Percentiles rank a stretch among this genome's conserved stretches.
Evolutionary conservation across 64 coral and sea anemone genomes (phyloP).

Genomic region (Acropora tenuis): DNA sequence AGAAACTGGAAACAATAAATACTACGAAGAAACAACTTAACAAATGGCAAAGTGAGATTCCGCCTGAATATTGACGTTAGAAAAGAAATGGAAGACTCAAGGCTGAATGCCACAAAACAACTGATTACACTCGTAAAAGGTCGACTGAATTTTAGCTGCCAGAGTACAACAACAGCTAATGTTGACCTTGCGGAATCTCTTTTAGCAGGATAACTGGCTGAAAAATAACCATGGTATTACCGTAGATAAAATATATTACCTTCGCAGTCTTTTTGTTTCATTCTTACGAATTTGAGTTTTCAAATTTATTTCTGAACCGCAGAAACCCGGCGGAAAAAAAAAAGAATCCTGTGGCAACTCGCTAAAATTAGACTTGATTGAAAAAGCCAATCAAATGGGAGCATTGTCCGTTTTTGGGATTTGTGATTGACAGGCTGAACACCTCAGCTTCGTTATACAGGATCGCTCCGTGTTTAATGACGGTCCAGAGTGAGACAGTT

Average conservation of each 20-base stretch:
- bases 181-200: not conserved
- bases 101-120: not conserved
- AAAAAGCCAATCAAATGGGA: slow-evolving; percentile 1
- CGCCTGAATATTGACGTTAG: slow-evolving; percentile 15
- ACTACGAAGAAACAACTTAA: slow-evolving; percentile 7
- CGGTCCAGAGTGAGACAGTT: too few relatives aligned
- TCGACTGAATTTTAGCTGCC: slow-evolving; percentile 17
- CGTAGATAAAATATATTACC: slow-evolving; percentile 2
- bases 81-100: not conserved
- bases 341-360: not conserved
- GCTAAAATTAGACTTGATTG: slow-evolving; percentile 5
- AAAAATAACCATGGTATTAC: not conserved
- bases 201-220: slow-evolving; percentile 24
- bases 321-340: not conserved
- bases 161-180: slow-evolving; percentile 13
- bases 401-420: not conserved
- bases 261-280: not conserved
- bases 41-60: slow-evolving; percentile 22
- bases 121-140: not conserved
- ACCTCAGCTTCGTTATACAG: slow-evolving; percentile 9
- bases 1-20: slow-evolving; percentile 13
- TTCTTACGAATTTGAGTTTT: slow-evolving; percentile 2
- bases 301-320: not conserved
- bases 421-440: not conserved
- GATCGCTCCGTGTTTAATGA: not conserved